phyloP scores from a whole-genome alignment of 1,140 invertebrate species.

The Solenopsis fugax region DNA sequence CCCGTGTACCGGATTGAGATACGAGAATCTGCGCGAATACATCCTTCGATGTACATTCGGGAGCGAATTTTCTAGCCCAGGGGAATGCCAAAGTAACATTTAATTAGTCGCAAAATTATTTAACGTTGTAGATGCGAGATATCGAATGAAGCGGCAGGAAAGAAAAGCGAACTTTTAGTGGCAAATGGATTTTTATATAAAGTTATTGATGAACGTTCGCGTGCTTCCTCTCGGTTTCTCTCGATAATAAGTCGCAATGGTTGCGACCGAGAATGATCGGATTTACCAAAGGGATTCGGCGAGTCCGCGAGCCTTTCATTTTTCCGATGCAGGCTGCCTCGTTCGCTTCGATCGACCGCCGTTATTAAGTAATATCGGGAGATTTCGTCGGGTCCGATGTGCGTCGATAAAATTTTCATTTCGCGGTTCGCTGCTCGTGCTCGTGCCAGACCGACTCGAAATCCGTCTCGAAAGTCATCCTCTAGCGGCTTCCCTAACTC shows the following conservation, averaged over 20 bases:
- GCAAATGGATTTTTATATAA: constrained; percentile 23
- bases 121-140: background rate
- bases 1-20: background rate
- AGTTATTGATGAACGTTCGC: constrained; percentile 19
- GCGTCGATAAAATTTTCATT: constrained; percentile 85
- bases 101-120: constrained; percentile 24
- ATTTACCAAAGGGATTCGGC: constrained; percentile 48
- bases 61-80: background rate
- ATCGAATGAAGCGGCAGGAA: background rate
- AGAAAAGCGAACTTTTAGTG: constrained; percentile 10
- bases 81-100: background rate
- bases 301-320: constrained; percentile 60
- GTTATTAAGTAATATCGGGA: constrained; percentile 82
- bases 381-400: constrained; percentile 78
- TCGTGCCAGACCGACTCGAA: constrained; percentile 61
- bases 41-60: background rate
- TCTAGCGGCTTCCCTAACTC: background rate
- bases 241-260: constrained; percentile 41
- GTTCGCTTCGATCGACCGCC: constrained; percentile 69
- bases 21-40: background rate
- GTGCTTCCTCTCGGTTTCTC: constrained; percentile 4
- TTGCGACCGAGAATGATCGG: constrained; percentile 23
- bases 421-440: constrained; percentile 79
- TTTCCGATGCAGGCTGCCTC: constrained; percentile 48
- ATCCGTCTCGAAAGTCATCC: constrained; percentile 60